phyloP scores from a whole-genome alignment of 2,797 vertebrate species.

The Podargus strigoides region DNA sequence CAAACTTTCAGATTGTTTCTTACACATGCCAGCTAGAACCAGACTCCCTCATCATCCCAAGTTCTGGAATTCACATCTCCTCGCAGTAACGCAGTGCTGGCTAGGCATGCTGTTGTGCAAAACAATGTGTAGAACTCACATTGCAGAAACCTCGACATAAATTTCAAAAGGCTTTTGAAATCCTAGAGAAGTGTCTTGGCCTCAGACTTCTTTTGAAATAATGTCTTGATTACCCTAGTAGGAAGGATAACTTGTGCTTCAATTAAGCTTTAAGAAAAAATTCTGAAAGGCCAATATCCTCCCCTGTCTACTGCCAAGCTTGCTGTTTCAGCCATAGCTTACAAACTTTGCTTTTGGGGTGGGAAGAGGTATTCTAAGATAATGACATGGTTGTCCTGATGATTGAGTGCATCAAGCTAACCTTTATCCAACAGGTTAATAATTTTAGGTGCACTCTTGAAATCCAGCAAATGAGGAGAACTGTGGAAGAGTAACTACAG shows the following conservation, averaged over 20 bases:
- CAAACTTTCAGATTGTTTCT: neutral
- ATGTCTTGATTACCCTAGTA: neutral
- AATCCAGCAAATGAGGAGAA: neutral
- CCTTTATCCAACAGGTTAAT: neutral
- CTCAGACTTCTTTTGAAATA: neutral
- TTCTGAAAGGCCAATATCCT: neutral
- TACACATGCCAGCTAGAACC: neutral
- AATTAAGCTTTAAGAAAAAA: neutral
- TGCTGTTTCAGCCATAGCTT: neutral
- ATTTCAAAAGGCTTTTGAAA: conserved; percentile 38
- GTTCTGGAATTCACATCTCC: neutral
- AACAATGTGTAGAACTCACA: neutral
- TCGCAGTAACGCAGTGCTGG: neutral
- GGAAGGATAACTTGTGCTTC: neutral
- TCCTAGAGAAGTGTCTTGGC: neutral
- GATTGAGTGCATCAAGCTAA: neutral
- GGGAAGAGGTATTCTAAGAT: neutral
- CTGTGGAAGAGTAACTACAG: accelerated
- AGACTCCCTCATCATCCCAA: neutral
- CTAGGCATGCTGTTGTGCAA: neutral
- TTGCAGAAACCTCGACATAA: neutral
- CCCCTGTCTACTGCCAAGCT: neutral
- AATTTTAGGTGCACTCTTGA: neutral
- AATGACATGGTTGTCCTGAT: neutral
- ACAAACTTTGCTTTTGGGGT: neutral